A percentile compares a stretch with the other conserved stretches of the same genome.
Conservation (phyloP, 2,797 vertebrate species). For the Mycteria americana region DNA sequence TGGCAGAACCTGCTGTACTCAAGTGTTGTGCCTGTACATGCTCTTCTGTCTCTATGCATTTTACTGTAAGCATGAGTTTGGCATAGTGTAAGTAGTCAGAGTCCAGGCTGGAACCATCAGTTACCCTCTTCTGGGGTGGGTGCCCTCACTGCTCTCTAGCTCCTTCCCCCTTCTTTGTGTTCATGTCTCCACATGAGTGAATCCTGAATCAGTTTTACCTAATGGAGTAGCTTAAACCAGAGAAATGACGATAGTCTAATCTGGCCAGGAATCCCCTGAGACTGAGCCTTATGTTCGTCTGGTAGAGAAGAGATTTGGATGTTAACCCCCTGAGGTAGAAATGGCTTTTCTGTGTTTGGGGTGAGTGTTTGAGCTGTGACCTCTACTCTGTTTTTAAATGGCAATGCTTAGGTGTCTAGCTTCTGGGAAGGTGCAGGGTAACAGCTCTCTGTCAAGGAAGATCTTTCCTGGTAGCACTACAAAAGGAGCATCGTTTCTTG, state of each 20-base stretch:
- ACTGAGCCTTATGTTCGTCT: not conserved
- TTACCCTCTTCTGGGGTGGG: not conserved
- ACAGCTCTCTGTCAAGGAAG: not conserved
- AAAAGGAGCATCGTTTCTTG: not conserved
- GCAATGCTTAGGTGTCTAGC: not conserved
- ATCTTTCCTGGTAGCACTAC: not conserved
- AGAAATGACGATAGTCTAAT: not conserved
- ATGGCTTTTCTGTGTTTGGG: not conserved
- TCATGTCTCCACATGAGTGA: not conserved
- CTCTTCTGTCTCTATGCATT: not conserved
- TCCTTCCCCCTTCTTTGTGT: not conserved
- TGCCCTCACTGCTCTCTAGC: not conserved
- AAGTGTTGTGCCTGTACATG: not conserved
- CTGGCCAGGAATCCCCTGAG: not conserved
- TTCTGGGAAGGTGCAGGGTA: not conserved
- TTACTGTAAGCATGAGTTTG: not conserved
- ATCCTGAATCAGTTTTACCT: not conserved
- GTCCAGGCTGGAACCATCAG: not conserved
- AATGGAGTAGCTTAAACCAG: not conserved
- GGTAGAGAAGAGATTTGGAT: not conserved
- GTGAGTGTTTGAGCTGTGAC: not conserved
- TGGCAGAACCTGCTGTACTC: not conserved
- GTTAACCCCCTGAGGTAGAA: not conserved
- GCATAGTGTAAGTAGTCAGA: not conserved
- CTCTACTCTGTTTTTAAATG: not conserved